Evolutionary conservation across 2,888 invertebrate species (phyloP).

Genomic region (Leucophora obtusa): DNA sequence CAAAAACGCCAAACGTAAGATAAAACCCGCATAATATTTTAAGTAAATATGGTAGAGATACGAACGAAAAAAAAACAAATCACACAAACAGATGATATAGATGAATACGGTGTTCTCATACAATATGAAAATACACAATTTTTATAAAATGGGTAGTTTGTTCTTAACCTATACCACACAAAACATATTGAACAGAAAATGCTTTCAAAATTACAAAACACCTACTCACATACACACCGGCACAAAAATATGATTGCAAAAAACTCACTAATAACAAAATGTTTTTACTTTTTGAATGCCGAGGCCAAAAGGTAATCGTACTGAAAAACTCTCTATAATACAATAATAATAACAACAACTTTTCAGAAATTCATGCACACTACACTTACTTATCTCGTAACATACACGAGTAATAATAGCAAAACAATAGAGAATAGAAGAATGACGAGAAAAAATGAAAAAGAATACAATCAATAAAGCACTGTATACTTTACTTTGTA

Average conservation of each 20-base stretch:
- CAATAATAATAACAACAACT: constrained; percentile 42
- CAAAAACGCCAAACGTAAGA: background rate
- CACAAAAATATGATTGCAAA: constrained; percentile 29
- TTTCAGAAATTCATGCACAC: constrained; percentile 2
- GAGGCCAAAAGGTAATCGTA: constrained; percentile 66
- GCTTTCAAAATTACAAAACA: constrained; percentile 8
- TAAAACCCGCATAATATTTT: constrained; percentile 51
- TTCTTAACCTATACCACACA: constrained; percentile 67
- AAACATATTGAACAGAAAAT: constrained; percentile 59
- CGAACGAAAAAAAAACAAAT: background rate
- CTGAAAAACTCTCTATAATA: constrained; percentile 46
- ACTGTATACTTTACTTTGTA: constrained; percentile 8
- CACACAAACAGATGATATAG: constrained; percentile 12
- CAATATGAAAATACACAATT: background rate
- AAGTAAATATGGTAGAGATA: constrained; percentile 6
- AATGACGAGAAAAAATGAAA: constrained; percentile 34
- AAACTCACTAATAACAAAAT: constrained; percentile 32
- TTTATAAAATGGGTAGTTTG: constrained; percentile 52
- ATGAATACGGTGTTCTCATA: constrained; percentile 21
- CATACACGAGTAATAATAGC: constrained; percentile 9
- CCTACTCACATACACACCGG: constrained; percentile 27
- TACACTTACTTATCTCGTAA: background rate
- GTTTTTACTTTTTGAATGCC: constrained; percentile 66
- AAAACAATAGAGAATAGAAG: constrained; percentile 19
- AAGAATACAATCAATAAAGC: constrained; percentile 48